phyloP scores from a whole-genome alignment of 2,888 invertebrate species.

The Spodoptera littoralis region DNA sequence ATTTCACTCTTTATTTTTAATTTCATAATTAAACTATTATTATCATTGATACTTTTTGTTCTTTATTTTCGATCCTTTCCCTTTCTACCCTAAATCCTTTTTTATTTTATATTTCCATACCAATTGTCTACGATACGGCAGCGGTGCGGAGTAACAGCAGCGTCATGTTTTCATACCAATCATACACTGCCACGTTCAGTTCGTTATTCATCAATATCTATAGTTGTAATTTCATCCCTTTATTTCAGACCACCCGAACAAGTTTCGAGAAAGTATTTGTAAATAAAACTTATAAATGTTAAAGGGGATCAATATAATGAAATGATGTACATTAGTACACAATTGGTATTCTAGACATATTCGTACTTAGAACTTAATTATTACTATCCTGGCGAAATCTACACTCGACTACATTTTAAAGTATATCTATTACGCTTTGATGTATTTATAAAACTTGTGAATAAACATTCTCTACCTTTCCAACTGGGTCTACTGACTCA shows the following conservation, averaged over 20 bases:
- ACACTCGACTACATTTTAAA: slow-evolving; percentile 73
- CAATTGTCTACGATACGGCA: slow-evolving; percentile 76
- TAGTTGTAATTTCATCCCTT: slow-evolving; percentile 62
- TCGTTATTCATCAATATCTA: slow-evolving; percentile 50
- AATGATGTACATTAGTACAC: slow-evolving; percentile 85
- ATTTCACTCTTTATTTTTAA: slow-evolving; percentile 87
- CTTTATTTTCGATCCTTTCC: slow-evolving; percentile 79
- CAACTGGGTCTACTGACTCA: slow-evolving; percentile 62
- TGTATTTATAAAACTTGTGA: slow-evolving; percentile 68
- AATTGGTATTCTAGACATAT: slow-evolving; percentile 87
- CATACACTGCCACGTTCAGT: slow-evolving; percentile 45
- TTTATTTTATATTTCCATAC: slow-evolving; percentile 69
- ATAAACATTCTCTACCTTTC: slow-evolving; percentile 67
- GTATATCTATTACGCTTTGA: slow-evolving; percentile 75
- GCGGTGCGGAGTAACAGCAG: slow-evolving; percentile 50
- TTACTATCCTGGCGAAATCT: slow-evolving; percentile 79
- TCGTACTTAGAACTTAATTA: slow-evolving; percentile 84
- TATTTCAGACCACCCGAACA: slow-evolving; percentile 76
- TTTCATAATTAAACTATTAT: slow-evolving; percentile 88
- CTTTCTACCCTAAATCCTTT: slow-evolving; percentile 68
- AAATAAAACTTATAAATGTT: slow-evolving; percentile 86
- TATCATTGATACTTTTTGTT: slow-evolving; percentile 85
- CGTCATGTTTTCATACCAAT: slow-evolving; percentile 37
- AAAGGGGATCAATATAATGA: slow-evolving; percentile 88
- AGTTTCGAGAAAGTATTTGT: slow-evolving; percentile 75